Base-by-base conservation (phyloP, 2,888 invertebrate genomes). In the Drosophila melanosoma region DNA sequence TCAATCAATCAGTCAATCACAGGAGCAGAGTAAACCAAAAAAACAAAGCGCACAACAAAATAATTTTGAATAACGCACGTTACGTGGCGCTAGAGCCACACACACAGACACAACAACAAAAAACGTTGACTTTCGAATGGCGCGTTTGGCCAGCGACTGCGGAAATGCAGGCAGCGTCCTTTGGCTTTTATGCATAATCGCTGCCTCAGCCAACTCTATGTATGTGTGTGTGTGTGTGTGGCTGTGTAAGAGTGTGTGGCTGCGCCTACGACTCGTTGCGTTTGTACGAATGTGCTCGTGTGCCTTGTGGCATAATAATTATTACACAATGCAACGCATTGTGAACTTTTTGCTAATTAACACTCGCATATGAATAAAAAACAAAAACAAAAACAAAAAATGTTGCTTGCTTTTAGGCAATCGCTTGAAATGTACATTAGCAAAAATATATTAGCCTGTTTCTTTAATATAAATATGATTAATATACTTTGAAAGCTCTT, bases 91-190 rank as follows among this genome's bases (percentile, higher is more conserved):
- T 26, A 23, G 40, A 32, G 53, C 42, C 20, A 61, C 32, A 54
- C 15, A 53, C 53, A 60, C 36, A 65, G 29, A 53, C 35, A 51
- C 20, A 60, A 64, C 49, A 58, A 60, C 38, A 65, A 35, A 49
- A 48, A 15, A n/a, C 42, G 17, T 23, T 45, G 42, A 83, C 77
- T 69, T 81, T 72, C 74, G 59, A 57, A 79, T 76, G 81, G 76
- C 81, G 74, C 91, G 89, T 82, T 81, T 81, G 65, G 74, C 78
- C 77, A 84, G 77, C 84, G 79, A 91, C 89, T 90, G 91, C 76
- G 87, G 68, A 81, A 81, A 66, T 84, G 76, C 87, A 74, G 72
- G 70, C 76, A 65, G 69, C 67, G 69, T 82, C 78, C 82, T 77
- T 74, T 75, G 89, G 76, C 89, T 90, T 90, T 90, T 89, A 91